Evolutionary conservation across 2,888 invertebrate species (phyloP).

Genomic region (Temnothorax ravouxi): DNA sequence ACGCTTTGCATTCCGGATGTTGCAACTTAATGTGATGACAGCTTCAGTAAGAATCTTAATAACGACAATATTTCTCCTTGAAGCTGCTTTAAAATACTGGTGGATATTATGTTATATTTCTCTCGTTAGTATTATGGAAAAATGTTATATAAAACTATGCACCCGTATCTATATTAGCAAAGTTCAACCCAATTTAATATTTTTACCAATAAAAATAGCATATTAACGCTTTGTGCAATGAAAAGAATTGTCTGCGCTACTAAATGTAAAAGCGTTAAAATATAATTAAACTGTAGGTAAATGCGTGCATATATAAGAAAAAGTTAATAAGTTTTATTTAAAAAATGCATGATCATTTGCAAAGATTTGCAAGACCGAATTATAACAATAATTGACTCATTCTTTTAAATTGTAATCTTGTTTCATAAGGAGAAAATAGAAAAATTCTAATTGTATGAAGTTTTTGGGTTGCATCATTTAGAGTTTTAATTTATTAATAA

Average conservation of each 20-base stretch:
- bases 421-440: neutral
- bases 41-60: constrained; percentile 24
- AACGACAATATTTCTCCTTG: constrained; percentile 13
- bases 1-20: constrained; percentile 24
- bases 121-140: neutral
- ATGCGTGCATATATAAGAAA: neutral
- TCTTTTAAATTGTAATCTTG: neutral
- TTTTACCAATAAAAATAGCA: neutral
- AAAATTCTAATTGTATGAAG: neutral
- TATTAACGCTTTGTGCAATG: neutral
- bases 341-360: no score
- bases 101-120: neutral
- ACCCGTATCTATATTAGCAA: neutral
- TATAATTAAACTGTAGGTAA: neutral
- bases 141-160: neutral
- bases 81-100: constrained; percentile 23
- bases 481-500: neutral
- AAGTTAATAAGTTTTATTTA: no score
- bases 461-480: neutral
- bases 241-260: neutral
- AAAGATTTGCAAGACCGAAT: no score
- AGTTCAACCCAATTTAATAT: neutral
- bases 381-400: no score
- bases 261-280: constrained; percentile 13
- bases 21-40: constrained; percentile 39